phyloP scores from a whole-genome alignment of 2,888 invertebrate genomes.

The Acrobasis consociella region DNA sequence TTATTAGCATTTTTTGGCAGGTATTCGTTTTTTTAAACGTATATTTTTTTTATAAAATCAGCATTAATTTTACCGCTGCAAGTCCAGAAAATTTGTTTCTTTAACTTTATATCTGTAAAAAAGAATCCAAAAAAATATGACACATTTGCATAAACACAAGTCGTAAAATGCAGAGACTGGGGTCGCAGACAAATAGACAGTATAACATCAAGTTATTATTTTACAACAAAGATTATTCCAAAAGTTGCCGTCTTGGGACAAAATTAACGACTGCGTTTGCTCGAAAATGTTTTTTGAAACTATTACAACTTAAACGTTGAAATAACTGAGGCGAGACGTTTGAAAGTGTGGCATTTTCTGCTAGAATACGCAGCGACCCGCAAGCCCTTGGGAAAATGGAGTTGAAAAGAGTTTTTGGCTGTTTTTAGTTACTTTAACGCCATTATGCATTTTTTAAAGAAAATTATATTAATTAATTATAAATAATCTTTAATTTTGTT shows the following conservation, averaged over 20 bases:
- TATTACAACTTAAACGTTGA: not conserved
- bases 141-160: not conserved
- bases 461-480: no score
- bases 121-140: not conserved
- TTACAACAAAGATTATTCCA: not conserved
- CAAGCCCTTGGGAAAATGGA: constrained; percentile 3
- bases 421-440: not conserved
- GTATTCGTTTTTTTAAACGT: no score
- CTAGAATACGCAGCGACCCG: not conserved
- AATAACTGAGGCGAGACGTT: not conserved
- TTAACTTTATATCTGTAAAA: no score
- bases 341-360: not conserved
- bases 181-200: not conserved
- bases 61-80: no score
- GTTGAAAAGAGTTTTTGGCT: not conserved
- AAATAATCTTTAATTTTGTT: no score
- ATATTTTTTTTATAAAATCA: no score
- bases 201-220: constrained; percentile 1
- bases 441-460: no score
- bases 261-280: not conserved
- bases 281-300: not conserved
- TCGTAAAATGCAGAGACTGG: constrained; percentile 2
- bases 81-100: no score
- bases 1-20: no score
- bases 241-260: not conserved